A percentile compares a stretch with the other conserved stretches of the same genome.
Conservation (phyloP, 2,113 vertebrate species). For the Ivindomyrus marchei region DNA sequence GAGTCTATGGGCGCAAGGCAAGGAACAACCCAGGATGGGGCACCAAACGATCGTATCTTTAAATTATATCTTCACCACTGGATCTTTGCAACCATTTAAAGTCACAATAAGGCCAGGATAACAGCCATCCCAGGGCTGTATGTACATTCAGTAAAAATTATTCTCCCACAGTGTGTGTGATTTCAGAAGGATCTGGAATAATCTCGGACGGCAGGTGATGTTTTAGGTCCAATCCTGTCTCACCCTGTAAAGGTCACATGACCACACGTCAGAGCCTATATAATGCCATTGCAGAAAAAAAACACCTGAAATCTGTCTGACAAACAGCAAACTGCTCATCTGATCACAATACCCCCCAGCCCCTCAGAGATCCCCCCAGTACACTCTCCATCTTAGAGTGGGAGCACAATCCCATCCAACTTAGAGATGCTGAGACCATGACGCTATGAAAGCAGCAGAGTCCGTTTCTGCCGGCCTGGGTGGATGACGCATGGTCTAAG, state of each 20-base stretch:
- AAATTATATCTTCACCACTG: neutral
- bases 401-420: neutral
- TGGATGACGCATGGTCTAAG: neutral
- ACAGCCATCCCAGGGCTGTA: neutral
- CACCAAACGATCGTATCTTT: neutral
- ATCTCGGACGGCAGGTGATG: neutral
- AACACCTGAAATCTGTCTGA: neutral
- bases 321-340: constrained; percentile 11
- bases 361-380: too few species aligned
- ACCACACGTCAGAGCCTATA: neutral
- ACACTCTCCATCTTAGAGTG: too few species aligned
- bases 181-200: neutral
- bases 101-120: neutral
- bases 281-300: neutral
- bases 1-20: too few species aligned
- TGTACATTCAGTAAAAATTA: neutral
- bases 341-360: constrained; percentile 11
- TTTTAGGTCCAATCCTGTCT: neutral
- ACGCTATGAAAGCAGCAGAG: neutral
- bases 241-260: neutral
- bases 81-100: neutral
- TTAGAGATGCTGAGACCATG: neutral
- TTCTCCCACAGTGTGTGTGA: neutral
- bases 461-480: neutral
- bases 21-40: neutral